A percentile compares a stretch with the other conserved stretches of the same genome.
These are phyloP conservation scores for Ranitomeya variabilis DNA, from an alignment of 2,113 vertebrate species.

Conservation along the genomic window DNA sequence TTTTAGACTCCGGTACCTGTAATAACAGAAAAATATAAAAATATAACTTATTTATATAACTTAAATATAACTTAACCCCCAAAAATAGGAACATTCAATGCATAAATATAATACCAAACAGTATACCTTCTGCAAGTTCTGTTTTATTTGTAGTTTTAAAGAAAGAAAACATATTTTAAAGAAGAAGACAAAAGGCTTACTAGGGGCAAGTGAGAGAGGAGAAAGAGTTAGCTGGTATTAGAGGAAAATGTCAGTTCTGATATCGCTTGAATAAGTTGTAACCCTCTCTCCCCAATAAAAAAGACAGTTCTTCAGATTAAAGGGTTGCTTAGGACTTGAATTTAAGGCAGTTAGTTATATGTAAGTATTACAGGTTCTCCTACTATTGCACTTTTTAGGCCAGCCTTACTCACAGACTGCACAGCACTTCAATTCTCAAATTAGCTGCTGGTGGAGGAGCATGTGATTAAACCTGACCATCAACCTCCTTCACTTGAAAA, in stretches of 20 bases:
- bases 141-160: not conserved
- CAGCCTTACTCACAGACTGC: no score
- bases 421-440: no score
- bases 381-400: no score
- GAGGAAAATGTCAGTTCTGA: not conserved
- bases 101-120: not conserved
- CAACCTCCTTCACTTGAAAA: no score
- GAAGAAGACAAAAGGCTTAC: not conserved
- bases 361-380: no score
- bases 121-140: not conserved
- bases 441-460: no score
- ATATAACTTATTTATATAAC: not conserved
- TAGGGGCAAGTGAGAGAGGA: not conserved
- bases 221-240: not conserved
- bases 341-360: no score
- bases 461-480: no score
- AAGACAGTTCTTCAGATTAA: no score
- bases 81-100: not conserved
- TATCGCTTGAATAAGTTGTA: no score
- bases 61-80: not conserved
- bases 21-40: conserved; percentile 41
- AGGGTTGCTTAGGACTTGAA: no score
- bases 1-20: conserved; percentile 94
- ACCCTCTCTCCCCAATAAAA: no score
- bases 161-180: not conserved